phyloP scores from a whole-genome alignment of 2,888 invertebrate species.

The Arge pagana region DNA sequence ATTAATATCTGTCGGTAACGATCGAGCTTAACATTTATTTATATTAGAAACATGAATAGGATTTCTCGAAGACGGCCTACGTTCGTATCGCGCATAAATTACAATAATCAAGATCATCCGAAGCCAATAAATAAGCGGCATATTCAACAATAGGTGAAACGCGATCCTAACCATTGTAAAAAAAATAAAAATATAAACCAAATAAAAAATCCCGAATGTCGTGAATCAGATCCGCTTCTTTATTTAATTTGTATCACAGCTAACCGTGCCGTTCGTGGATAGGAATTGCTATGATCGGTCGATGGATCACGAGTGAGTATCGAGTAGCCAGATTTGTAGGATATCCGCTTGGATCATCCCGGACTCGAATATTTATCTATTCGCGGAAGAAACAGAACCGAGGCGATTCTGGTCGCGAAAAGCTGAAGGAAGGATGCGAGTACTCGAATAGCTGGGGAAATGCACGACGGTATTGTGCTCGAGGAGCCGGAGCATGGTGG shows the following conservation, averaged over 20 bases:
- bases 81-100: constrained; percentile 46
- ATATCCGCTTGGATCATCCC: too few species aligned
- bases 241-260: constrained; percentile 15
- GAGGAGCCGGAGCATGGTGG: too few species aligned
- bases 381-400: too few species aligned
- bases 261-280: constrained; percentile 8
- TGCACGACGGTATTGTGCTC: too few species aligned
- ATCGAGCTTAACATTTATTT: constrained; percentile 51
- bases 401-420: too few species aligned
- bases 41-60: constrained; percentile 49
- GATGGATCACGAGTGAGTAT: too few species aligned
- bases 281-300: too few species aligned
- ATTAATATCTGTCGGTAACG: constrained; percentile 42
- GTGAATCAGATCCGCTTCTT: constrained; percentile 16
- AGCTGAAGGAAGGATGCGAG: too few species aligned
- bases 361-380: too few species aligned
- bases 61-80: constrained; percentile 29
- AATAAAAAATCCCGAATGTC: constrained; percentile 16
- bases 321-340: too few species aligned
- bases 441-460: too few species aligned
- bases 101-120: constrained; percentile 48
- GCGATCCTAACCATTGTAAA: constrained; percentile 7
- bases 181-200: too few species aligned
- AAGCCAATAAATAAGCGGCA: constrained; percentile 48
- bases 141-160: constrained; percentile 16